Percentiles rank a stretch among this genome's conserved stretches.
phyloP scores from a whole-genome alignment of 2,797 vertebrate genomes.

The Ceryle rudis region DNA sequence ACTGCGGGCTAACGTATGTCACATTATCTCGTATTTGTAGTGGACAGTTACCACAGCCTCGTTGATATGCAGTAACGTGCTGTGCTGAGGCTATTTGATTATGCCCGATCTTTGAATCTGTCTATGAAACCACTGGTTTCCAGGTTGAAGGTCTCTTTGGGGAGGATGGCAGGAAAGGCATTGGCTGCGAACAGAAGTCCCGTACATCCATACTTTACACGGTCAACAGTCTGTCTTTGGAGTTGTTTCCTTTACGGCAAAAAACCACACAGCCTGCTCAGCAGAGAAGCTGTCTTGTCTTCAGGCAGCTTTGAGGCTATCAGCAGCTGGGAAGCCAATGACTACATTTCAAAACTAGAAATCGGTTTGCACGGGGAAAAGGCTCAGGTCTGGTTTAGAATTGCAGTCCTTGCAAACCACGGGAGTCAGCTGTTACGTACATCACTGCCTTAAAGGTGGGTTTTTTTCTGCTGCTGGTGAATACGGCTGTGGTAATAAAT shows the following conservation, averaged over 20 bases:
- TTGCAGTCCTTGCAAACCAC: not conserved
- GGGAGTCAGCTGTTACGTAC: not conserved
- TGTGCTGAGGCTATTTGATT: not conserved
- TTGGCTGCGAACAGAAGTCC: not conserved
- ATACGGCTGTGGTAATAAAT: not conserved
- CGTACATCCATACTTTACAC: not conserved
- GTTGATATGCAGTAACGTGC: not conserved
- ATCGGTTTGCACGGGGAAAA: not conserved
- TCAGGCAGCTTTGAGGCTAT: slow-evolving; percentile 31
- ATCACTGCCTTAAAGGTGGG: not conserved
- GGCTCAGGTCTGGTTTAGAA: not conserved
- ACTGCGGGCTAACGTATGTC: slow-evolving; percentile 45
- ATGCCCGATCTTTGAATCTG: not conserved
- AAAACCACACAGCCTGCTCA: slow-evolving; percentile 37
- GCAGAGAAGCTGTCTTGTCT: slow-evolving; percentile 30
- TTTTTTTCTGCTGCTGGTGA: not conserved
- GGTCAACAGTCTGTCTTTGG: slow-evolving; percentile 25
- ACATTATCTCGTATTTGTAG: slow-evolving; percentile 26
- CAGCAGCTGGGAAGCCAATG: slow-evolving; percentile 19
- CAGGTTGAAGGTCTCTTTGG: slow-evolving; percentile 28
- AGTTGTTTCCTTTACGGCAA: slow-evolving; percentile 13
- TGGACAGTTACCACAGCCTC: not conserved
- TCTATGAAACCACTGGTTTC: slow-evolving; percentile 23
- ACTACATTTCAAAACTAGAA: slow-evolving; percentile 18
- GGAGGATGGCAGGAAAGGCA: not conserved